Base-by-base conservation (phyloP, 2,113 vertebrate genomes). In the Mustela lutreola region DNA sequence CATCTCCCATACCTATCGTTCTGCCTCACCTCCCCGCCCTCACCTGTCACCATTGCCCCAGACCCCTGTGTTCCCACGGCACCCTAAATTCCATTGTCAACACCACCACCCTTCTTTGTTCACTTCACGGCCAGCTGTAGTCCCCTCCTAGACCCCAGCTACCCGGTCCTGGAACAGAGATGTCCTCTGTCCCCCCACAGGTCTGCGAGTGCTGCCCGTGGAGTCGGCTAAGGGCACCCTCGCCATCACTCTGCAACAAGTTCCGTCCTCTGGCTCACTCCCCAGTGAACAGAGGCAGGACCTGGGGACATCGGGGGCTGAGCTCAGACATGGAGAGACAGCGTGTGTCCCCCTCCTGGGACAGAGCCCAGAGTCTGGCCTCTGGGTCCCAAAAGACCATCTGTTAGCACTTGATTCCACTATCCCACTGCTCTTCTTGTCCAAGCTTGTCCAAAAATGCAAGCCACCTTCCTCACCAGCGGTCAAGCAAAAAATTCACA, bases 191-290 rank as follows among this genome's bases (percentile, higher is more conserved):
- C 15, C 42, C 50, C 21, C 36, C 5, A 0, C 21, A 45, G 21
- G 14, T 10, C n/a, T 7, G 70, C 19, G 11, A 33, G 50, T 56
- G 11, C 50, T 11, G 1, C 33, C 45, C 2, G 0, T 22, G 2
- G 18, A 33, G 50, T 11, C 2, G 3, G 18, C 90, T 60, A 1
- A 2, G 36, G 65, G 36, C 12, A 3, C 22, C 65, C 14, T n/a
- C 12, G 39, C 11, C 31, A 48, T 71, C 36, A 36, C 14, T 65
- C 21, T 10, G 9, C 14, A 7, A 12, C 4, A 21, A 48, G 10
- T 7, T 84, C 80, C 28, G 9, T 18, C 36, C 53, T 45, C 28
- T 12, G 12, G 50, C 22, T 60, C n/a, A 24, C 15, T 71, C 28
- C 28, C 9, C 28, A 4, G 31, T 21, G 36, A 82, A 45, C 7